Evolutionary conservation across 1,140 invertebrate genomes (phyloP), one percentile per base, ranked within the genome.

Genomic region (Trichomalopsis sarcophagae): DNA sequence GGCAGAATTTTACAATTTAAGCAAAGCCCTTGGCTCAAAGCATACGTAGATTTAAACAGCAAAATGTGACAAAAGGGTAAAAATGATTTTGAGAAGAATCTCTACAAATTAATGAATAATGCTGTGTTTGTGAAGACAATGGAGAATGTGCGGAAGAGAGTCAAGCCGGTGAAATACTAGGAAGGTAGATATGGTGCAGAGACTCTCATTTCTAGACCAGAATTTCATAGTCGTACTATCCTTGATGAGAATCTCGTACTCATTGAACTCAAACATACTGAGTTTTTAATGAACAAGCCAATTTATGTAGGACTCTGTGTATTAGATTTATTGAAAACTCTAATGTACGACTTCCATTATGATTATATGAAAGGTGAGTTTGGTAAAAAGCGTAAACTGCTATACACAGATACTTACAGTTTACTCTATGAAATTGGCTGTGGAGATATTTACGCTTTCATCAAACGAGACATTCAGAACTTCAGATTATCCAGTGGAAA

Each of bases 61-160:
- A 84, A 88, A 74, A 76, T 88, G 62, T 77, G 91, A 87, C 71
- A 87, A 86, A 50, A 88, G 82, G 87, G 86, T 27, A 87, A 85
- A 66, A 88, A 87, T 86, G 82, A 89, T n/a, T 91, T 90, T 87
- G 88, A 91, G 68, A 90, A 88, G 76, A 83, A 90, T 74, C 88
- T 89, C 55, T 89, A 85, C 69, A 91, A 91, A 87, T 69, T 91
- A 23, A 87, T 91, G 83, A 93, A 91, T 83, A 93, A 93, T 84
- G 80, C 87, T 23, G 11, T 82, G 69, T 82, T 21, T 30, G 30
- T 27, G 27, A 69, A 71, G 89, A 93, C 90, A 5, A 91, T 93
- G 86, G 91, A 93, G 87, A 92, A 93, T 85, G 85, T 92, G 3
- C 3, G 33, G 33, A 36, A 36, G 33, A 36, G 3, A 27, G 27